These are phyloP conservation scores for Anableps anableps DNA, from an alignment of 2,797 vertebrate genomes.

Conservation along the genomic window DNA sequence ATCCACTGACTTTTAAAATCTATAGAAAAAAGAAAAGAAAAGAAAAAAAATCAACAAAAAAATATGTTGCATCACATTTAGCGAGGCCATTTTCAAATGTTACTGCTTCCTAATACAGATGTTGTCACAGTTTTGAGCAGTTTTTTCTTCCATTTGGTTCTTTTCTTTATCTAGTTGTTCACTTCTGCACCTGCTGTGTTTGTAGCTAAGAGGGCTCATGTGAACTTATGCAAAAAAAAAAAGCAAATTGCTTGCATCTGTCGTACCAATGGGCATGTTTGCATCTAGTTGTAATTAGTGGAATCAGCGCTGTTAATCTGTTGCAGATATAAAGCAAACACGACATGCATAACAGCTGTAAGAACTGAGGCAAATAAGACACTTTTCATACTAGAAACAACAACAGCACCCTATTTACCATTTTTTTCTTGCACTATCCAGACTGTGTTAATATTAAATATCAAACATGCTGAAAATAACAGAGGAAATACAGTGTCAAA, in stretches of 20 bases:
- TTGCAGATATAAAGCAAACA: not conserved
- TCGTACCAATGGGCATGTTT: not conserved
- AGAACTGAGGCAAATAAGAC: not conserved
- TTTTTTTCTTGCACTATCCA: not conserved
- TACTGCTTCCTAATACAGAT: not conserved
- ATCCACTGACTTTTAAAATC: not conserved
- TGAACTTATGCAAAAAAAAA: not conserved
- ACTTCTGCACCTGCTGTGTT: not conserved
- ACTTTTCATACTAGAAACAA: not conserved
- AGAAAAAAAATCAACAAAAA: rapidly evolving
- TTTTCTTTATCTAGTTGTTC: not conserved
- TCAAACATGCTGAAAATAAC: not conserved
- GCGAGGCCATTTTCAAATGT: no score
- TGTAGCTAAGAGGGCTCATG: not conserved
- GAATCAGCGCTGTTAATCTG: not conserved
- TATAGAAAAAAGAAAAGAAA: not conserved
- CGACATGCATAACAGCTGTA: not conserved
- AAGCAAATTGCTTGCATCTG: not conserved
- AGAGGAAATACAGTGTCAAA: no score
- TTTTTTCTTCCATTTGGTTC: not conserved
- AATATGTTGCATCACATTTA: no score
- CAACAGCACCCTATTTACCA: not conserved
- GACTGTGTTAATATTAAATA: not conserved
- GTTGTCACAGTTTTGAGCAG: not conserved
- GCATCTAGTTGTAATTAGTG: not conserved